Evolutionary conservation across 2,888 invertebrate species (phyloP), one percentile per base, ranked within the genome.

Genomic region (Galeruca laticollis): DNA sequence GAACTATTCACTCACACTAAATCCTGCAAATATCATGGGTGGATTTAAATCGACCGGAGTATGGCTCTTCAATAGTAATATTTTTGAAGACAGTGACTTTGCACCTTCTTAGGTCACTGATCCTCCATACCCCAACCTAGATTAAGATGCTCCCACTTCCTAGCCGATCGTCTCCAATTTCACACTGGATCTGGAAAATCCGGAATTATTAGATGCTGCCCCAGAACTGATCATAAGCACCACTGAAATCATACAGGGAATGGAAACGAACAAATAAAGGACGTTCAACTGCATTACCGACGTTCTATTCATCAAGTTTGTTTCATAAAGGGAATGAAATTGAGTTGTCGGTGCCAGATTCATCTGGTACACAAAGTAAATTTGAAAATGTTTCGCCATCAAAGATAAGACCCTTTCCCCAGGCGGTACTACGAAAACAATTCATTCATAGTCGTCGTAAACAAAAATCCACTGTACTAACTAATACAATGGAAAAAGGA

Each of bases 31-130:
- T 43, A 43, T 43, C 43, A 43, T 43, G 43, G 8, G 3, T 64
- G 70, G 71, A 13, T 78, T 78, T 51, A 73, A 68, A 71, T 73
- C 73, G 66, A 68, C 77, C 56, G 77, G 77, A 0, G 75, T 78
- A 54, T 73, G 74, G 26, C 77, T 75, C 3, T 75, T 69, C 33
- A 62, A 78, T 15, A 60, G 63, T 5, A 47, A 69, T 20, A 69
- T 70, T 49, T 73, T 73, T 60, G 60, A 61, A 21, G 65, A 73
- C 43, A 49, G 20, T 49, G 66, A 73, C 60, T 73, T 72, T 52
- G 69, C 69, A 18, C 71, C 63, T 13, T 68, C 71, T 68, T 68
- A 33, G 31, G 64, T 68, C 3, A 71, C 68, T 40, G 60, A 68
- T 21, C 26, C n/a, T n/a, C n/a, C n/a, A n/a, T n/a, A 60, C 21